Conservation (phyloP, 2,888 invertebrate species). For the Lordiphosa fenestrarum region DNA sequence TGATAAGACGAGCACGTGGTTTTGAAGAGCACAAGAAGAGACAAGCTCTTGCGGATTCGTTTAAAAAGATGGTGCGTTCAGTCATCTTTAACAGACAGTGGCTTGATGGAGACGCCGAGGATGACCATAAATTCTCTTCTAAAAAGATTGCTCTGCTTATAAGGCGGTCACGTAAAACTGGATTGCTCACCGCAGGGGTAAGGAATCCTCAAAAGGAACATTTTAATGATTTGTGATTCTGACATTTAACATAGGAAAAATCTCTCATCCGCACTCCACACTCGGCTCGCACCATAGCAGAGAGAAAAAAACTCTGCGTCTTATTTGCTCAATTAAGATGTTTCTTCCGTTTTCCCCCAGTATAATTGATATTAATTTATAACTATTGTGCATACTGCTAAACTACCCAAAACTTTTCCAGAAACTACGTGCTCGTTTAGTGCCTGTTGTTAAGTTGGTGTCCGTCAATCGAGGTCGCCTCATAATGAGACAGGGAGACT, state of each 20-base stretch:
- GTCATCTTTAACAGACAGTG: slow-evolving; percentile 82
- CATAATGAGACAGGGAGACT: slow-evolving; percentile 84
- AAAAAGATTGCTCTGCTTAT: slow-evolving; percentile 82
- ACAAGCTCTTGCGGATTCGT: slow-evolving; percentile 82
- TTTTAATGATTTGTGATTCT: background rate
- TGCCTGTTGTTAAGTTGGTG: slow-evolving; percentile 83
- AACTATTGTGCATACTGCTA: background rate
- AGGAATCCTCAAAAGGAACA: slow-evolving; percentile 4
- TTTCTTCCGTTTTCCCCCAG: slow-evolving; percentile 83
- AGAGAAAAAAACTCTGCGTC: slow-evolving; percentile 82
- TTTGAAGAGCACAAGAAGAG: slow-evolving; percentile 65
- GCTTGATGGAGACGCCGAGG: slow-evolving; percentile 48
- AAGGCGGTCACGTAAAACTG: slow-evolving; percentile 81
- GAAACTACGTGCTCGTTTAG: slow-evolving; percentile 83
- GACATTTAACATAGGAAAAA: slow-evolving; percentile 81
- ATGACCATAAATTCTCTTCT: slow-evolving; percentile 49
- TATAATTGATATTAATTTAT: slow-evolving; percentile 20
- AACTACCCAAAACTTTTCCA: slow-evolving; percentile 71
- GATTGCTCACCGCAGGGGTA: slow-evolving; percentile 81
- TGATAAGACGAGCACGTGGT: slow-evolving; percentile 44
- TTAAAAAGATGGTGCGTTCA: slow-evolving; percentile 82
- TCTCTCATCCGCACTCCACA: slow-evolving; percentile 83
- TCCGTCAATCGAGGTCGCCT: slow-evolving; percentile 83
- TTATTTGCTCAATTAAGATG: slow-evolving; percentile 84
- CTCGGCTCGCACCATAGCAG: slow-evolving; percentile 82